Percentiles rank a stretch among this genome's conserved stretches.
Evolutionary conservation across 37 sponge, comb jelly and placozoan species (phyloP).

Genomic region (Geodia barretti): DNA sequence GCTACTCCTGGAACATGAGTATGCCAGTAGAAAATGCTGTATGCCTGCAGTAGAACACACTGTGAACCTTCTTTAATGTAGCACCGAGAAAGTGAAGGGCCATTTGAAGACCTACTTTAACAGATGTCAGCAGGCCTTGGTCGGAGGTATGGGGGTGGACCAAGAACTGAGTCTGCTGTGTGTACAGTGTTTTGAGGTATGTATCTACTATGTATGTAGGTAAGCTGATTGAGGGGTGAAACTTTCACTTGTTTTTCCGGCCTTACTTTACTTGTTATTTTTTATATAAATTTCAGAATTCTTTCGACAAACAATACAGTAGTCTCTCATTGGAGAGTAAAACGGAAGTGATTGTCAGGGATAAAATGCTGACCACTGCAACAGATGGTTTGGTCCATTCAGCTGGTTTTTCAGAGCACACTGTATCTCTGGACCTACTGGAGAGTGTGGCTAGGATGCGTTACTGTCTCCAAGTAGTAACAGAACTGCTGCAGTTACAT

Average conservation of each 20-base stretch:
- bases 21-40: too few species aligned
- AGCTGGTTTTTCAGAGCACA: neutral
- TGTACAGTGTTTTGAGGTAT: constrained; percentile 67
- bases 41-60: neutral
- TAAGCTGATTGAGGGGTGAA: too few species aligned
- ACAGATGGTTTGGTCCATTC: neutral
- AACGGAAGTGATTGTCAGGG: too few species aligned
- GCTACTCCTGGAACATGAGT: constrained; percentile 59
- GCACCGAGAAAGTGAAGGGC: constrained; percentile 33
- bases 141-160: constrained; percentile 2
- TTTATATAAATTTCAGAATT: too few species aligned
- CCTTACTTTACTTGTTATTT: too few species aligned
- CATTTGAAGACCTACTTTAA: constrained; percentile 48
- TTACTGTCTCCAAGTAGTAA: constrained; percentile 41
- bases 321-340: too few species aligned
- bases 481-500: constrained; percentile 29
- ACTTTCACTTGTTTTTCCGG: too few species aligned
- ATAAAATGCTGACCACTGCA: constrained; percentile 5
- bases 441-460: constrained; percentile 60
- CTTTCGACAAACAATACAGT: too few species aligned
- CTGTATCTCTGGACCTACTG: constrained; percentile 28
- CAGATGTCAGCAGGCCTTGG: constrained; percentile 3
- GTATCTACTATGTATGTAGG: too few species aligned
- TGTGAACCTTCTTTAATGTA: neutral
- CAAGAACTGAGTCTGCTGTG: constrained; percentile 41